These are phyloP conservation scores for Mastigias papua DNA, from an alignment of 30 jellyfish, hydroid and myxozoan genomes.

Conservation along the genomic window DNA sequence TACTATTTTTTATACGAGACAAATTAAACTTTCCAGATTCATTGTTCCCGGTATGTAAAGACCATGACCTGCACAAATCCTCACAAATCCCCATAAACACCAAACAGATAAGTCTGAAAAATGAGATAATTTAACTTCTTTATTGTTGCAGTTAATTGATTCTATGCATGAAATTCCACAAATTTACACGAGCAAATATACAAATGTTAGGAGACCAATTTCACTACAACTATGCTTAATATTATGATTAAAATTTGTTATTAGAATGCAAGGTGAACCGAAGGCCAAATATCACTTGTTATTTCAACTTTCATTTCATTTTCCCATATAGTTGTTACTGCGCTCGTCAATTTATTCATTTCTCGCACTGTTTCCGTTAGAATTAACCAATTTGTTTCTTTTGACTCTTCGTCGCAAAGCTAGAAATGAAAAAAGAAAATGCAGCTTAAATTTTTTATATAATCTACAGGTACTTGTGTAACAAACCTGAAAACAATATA, in stretches of 20 bases:
- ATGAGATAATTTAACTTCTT: not conserved
- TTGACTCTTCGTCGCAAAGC: conserved; percentile 58
- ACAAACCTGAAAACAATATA: no score
- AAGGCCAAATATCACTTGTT: conserved; percentile 65
- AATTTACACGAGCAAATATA: not conserved
- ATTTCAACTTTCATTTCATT: conserved; percentile 61
- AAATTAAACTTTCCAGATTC: not conserved
- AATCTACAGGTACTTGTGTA: no score
- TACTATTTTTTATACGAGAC: not conserved
- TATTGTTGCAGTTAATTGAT: not conserved
- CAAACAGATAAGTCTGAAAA: not conserved
- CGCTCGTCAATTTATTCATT: conserved; percentile 22
- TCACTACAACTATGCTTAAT: not conserved
- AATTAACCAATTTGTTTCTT: conserved; percentile 65
- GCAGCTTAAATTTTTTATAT: no score
- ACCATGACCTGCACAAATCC: no score
- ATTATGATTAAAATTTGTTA: not conserved
- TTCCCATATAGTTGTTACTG: conserved; percentile 65
- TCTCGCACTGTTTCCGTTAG: conserved; percentile 61
- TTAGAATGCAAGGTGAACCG: conserved; percentile 38
- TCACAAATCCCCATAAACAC: not conserved
- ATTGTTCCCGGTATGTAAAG: no score
- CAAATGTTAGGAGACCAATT: not conserved
- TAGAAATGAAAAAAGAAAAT: not conserved
- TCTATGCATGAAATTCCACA: not conserved